Percentiles rank a stretch among this genome's conserved stretches.
Conservation (phyloP, 2,113 vertebrate species). For the Engystomops pustulosus region DNA sequence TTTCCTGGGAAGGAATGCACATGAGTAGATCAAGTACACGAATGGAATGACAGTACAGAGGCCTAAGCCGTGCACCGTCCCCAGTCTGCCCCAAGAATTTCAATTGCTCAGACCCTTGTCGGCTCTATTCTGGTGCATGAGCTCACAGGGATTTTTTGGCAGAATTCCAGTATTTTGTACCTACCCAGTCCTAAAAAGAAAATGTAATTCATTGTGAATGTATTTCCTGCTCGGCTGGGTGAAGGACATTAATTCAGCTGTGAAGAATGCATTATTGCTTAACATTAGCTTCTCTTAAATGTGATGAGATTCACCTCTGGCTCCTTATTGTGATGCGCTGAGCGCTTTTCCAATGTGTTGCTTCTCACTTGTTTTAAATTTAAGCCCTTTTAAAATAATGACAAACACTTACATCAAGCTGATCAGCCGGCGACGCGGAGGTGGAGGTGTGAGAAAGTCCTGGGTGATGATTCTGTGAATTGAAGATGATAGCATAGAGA, state of each 20-base stretch:
- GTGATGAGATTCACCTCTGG: conserved; percentile 18
- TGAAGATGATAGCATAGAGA: not conserved
- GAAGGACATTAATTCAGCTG: not conserved
- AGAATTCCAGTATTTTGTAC: conserved; percentile 35
- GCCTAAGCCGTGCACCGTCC: not conserved
- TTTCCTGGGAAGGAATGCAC: conserved; percentile 11
- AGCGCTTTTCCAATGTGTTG: conserved; percentile 3
- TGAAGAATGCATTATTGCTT: conserved; percentile 16
- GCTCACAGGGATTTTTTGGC: conserved; percentile 28
- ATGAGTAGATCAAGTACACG: conserved; percentile 10
- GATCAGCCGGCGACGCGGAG: conserved; percentile 25
- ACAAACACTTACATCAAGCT: conserved; percentile 37
- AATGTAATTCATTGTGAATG: not conserved
- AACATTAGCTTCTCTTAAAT: not conserved
- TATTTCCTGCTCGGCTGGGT: conserved; percentile 10
- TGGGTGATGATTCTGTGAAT: not conserved
- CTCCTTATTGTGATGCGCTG: conserved; percentile 9
- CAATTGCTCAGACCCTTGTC: conserved; percentile 1
- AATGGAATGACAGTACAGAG: conserved; percentile 23
- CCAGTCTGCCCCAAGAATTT: conserved; percentile 35
- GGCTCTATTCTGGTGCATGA: conserved; percentile 32
- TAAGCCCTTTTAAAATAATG: conserved; percentile 42
- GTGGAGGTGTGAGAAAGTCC: conserved; percentile 20
- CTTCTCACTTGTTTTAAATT: conserved; percentile 35
- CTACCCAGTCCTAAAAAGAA: not conserved